Evolutionary conservation across 2,113 vertebrate species (phyloP).

Genomic region (Conger conger): DNA sequence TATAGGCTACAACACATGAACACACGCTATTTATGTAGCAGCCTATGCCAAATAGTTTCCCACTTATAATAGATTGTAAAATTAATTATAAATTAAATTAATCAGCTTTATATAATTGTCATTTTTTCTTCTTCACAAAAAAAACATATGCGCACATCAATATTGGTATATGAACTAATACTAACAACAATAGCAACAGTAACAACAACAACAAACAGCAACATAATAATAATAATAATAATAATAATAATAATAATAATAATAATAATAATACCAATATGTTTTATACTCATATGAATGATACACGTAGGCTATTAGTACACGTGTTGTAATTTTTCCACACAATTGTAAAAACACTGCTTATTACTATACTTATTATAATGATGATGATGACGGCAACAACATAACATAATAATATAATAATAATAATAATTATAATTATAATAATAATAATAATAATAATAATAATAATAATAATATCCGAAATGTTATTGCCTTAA

Average conservation of each 20-base stretch:
- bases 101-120: too few species aligned
- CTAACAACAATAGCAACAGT: background rate
- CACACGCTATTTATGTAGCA: background rate
- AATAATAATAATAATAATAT: background rate
- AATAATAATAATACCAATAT: background rate
- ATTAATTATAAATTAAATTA: background rate
- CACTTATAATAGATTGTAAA: slow-evolving; percentile 19
- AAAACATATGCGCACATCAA: too few species aligned
- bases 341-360: background rate
- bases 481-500: background rate
- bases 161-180: background rate
- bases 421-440: background rate
- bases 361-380: background rate
- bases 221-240: background rate
- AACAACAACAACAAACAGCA: slow-evolving; percentile 4
- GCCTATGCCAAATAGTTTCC: background rate
- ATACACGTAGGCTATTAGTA: too few species aligned
- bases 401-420: background rate
- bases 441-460: slow-evolving; percentile 12
- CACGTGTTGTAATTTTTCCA: background rate
- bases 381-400: background rate
- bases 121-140: too few species aligned
- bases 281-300: too few species aligned
- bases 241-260: background rate
- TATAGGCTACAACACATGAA: background rate